Evolutionary conservation across 2,888 invertebrate species (phyloP).

Genomic region (Synergus umbraculus): DNA sequence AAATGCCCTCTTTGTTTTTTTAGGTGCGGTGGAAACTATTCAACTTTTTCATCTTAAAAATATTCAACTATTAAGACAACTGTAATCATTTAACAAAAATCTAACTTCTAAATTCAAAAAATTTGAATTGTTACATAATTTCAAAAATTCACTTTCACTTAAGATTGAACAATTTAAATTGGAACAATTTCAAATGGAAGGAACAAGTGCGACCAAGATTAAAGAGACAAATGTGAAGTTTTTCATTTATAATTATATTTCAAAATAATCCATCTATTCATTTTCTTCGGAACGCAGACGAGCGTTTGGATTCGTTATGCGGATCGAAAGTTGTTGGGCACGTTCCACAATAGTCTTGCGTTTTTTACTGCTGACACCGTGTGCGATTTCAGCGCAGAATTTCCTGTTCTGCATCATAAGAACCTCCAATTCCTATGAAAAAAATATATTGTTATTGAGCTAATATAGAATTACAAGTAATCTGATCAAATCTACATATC

Average conservation of each 20-base stretch:
- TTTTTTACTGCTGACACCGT: slow-evolving; percentile 97
- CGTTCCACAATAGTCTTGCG: slow-evolving; percentile 97
- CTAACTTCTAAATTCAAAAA: no score
- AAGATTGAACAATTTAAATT: no score
- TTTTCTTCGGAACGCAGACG: slow-evolving; percentile 98
- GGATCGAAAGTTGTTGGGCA: slow-evolving; percentile 96
- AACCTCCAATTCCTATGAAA: slow-evolving; percentile 93
- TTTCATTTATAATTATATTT: slow-evolving; percentile 50
- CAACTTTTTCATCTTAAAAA: no score
- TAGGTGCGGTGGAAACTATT: no score
- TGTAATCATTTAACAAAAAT: no score
- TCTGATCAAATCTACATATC: neutral
- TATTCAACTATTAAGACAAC: no score
- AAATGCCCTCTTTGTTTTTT: no score
- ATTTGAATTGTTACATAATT: no score
- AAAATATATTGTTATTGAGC: slow-evolving; percentile 4
- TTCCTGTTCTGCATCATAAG: slow-evolving; percentile 99
- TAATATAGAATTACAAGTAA: neutral
- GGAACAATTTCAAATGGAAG: neutral
- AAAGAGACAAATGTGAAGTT: slow-evolving; percentile 8
- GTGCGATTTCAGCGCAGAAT: slow-evolving; percentile 98
- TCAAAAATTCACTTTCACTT: no score
- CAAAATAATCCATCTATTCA: slow-evolving; percentile 84
- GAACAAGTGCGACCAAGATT: neutral
- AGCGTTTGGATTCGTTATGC: slow-evolving; percentile 97